These are phyloP conservation scores for Magallana gigas DNA, from an alignment of 1,140 invertebrate genomes.

Conservation along the genomic window DNA sequence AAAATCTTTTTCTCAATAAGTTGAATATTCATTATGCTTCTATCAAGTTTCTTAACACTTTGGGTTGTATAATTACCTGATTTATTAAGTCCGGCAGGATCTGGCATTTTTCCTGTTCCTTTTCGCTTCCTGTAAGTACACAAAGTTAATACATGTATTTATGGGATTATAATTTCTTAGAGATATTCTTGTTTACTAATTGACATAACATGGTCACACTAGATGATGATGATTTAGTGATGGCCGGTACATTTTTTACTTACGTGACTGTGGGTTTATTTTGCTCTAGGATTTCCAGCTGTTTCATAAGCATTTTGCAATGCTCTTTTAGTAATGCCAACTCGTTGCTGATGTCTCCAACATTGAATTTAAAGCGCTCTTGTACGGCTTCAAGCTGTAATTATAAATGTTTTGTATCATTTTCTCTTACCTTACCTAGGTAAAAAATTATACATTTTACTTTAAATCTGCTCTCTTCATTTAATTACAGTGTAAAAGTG, in stretches of 20 bases:
- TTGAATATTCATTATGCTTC: neutral
- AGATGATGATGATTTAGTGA: neutral
- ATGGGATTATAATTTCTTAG: too few species aligned
- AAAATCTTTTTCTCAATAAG: neutral
- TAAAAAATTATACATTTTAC: too few species aligned
- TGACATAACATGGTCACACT: neutral
- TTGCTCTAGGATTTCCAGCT: slow-evolving; percentile 74
- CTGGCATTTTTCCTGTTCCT: slow-evolving; percentile 7
- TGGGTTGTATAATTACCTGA: slow-evolving; percentile 25
- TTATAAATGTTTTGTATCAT: neutral
- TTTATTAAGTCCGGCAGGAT: slow-evolving; percentile 36
- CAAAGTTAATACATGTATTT: too few species aligned
- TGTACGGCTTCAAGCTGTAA: slow-evolving; percentile 73
- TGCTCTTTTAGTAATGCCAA: slow-evolving; percentile 74
- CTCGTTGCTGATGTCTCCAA: slow-evolving; percentile 74
- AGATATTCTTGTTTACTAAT: too few species aligned
- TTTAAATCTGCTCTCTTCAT: too few species aligned
- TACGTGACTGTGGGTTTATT: slow-evolving; percentile 68
- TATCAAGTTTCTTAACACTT: neutral
- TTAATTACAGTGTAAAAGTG: too few species aligned
- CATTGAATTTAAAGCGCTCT: slow-evolving; percentile 72
- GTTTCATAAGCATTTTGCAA: slow-evolving; percentile 73
- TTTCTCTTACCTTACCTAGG: too few species aligned
- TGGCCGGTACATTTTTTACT: slow-evolving; percentile 3
- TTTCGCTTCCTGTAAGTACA: slow-evolving; percentile 37